These are phyloP conservation scores for Bellardia bayeri DNA, from an alignment of 2,888 invertebrate genomes.

Conservation along the genomic window DNA sequence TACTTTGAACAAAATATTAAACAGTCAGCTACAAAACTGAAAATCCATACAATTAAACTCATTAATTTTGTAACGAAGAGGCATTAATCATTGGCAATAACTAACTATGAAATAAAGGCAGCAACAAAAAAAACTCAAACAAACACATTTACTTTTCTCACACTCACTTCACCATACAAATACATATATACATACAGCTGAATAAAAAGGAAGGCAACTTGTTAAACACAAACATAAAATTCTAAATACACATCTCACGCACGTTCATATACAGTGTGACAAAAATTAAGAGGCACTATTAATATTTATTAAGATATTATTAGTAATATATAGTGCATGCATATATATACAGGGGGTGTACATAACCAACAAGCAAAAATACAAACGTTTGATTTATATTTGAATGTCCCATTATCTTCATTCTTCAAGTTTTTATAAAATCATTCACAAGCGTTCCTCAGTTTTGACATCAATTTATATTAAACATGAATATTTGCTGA, in stretches of 20 bases:
- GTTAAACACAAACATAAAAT: conserved; percentile 19
- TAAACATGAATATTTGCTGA: too few relatives aligned
- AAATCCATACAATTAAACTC: conserved; percentile 68
- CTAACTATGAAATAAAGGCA: conserved; percentile 36
- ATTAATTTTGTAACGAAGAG: conserved; percentile 66
- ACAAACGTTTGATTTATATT: too few relatives aligned
- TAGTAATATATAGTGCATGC: too few relatives aligned
- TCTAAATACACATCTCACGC: not conserved
- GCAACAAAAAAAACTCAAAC: not conserved
- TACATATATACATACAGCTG: not conserved
- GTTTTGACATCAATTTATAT: too few relatives aligned
- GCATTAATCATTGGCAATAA: conserved; percentile 67
- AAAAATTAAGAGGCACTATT: not conserved
- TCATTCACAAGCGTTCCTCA: too few relatives aligned
- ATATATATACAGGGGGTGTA: too few relatives aligned
- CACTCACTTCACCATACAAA: not conserved
- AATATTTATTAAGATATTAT: not conserved
- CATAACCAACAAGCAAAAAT: too few relatives aligned
- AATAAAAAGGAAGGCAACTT: conserved; percentile 36
- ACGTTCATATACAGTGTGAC: not conserved
- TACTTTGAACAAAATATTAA: conserved; percentile 40
- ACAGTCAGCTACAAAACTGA: conserved; percentile 30
- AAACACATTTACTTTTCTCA: not conserved
- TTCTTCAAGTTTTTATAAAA: too few relatives aligned
- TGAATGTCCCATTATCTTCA: too few relatives aligned